These are phyloP conservation scores for Apogon hyalosoma DNA, from an alignment of 2,797 vertebrate species.

Conservation along the genomic window DNA sequence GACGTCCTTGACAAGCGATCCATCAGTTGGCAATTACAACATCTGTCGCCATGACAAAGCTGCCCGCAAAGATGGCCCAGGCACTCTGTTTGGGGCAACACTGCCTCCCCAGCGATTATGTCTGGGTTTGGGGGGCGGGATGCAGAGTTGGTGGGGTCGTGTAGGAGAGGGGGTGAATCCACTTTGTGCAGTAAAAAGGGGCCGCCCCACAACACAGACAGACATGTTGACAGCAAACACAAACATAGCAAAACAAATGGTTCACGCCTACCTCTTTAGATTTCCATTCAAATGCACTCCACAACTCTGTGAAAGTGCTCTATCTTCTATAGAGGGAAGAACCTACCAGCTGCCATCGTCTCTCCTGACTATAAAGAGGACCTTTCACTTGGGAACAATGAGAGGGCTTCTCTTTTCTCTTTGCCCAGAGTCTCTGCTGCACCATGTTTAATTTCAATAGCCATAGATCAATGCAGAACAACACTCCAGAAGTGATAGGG, in stretches of 20 bases:
- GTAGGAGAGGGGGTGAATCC: constrained; percentile 52
- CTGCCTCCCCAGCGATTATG: constrained; percentile 81
- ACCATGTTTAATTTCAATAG: constrained; percentile 82
- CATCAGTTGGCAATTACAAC: constrained; percentile 91
- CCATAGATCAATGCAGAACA: constrained; percentile 81
- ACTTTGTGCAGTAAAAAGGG: constrained; percentile 84
- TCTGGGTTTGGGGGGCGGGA: constrained; percentile 60
- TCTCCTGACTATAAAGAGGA: constrained; percentile 83
- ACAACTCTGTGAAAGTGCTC: constrained; percentile 86
- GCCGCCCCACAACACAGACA: constrained; percentile 85
- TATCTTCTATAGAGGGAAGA: constrained; percentile 87
- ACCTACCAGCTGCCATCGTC: constrained; percentile 88
- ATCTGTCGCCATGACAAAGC: constrained; percentile 86
- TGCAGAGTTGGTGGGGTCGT: constrained; percentile 64
- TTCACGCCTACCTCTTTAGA: constrained; percentile 90
- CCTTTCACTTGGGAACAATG: constrained; percentile 86
- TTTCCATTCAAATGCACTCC: constrained; percentile 88
- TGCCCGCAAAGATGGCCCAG: constrained; percentile 79
- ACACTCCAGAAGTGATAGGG: constrained; percentile 80
- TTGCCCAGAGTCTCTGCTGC: constrained; percentile 74
- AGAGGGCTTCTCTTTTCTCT: constrained; percentile 84
- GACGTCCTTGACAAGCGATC: constrained; percentile 84
- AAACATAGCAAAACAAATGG: constrained; percentile 91
- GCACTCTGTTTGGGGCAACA: constrained; percentile 65
- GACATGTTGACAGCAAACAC: constrained; percentile 91